Conservation (phyloP, 2,113 vertebrate species). For the Rhipidura dahli region DNA sequence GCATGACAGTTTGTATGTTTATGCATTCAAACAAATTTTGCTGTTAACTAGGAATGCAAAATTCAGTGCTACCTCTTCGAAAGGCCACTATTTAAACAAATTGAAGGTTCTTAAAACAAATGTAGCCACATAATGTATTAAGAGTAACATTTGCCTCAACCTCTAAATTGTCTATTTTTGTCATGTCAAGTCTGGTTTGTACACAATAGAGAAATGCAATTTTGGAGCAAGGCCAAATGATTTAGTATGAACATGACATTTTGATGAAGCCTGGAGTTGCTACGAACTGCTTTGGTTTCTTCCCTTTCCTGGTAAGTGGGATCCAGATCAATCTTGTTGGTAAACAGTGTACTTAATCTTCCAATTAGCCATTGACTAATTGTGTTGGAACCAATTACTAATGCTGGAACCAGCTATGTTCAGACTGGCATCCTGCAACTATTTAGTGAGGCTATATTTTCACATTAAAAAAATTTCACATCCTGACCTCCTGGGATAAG, state of each 20-base stretch:
- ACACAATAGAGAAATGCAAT: not conserved
- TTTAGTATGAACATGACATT: not conserved
- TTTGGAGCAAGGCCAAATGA: not conserved
- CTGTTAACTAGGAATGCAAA: not conserved
- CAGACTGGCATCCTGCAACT: not conserved
- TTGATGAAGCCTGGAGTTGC: not conserved
- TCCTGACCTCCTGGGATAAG: not conserved
- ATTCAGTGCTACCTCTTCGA: not conserved
- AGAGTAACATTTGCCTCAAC: not conserved
- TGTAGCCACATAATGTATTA: not conserved
- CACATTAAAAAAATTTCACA: not conserved
- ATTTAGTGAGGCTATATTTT: not conserved
- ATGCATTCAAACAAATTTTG: not conserved
- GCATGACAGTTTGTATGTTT: not conserved
- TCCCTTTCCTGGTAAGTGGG: not conserved
- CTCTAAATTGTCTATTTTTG: slow-evolving; percentile 11
- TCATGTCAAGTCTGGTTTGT: not conserved
- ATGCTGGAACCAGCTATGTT: not conserved
- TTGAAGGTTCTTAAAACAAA: not conserved
- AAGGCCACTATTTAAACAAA: not conserved
- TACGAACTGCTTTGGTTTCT: not conserved
- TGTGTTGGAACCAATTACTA: not conserved
- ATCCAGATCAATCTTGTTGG: not conserved
- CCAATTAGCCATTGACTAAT: not conserved
- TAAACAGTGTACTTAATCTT: not conserved